A percentile compares a stretch with the other conserved stretches of the same genome.
Conservation (phyloP, 2,888 invertebrate genomes). For the Erebia aethiops region DNA sequence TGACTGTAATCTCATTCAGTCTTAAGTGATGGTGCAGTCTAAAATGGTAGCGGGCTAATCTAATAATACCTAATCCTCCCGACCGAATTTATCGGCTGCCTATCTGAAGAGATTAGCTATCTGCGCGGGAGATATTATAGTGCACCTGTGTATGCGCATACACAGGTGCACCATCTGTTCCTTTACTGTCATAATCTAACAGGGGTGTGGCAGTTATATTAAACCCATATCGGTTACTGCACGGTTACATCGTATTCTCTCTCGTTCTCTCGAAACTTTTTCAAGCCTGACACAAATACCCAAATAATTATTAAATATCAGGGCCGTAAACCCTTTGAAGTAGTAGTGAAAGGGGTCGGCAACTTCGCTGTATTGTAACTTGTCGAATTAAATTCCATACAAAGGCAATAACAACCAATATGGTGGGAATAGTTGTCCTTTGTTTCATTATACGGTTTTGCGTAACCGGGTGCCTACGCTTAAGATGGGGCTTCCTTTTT, state of each 20-base stretch:
- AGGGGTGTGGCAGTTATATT: too few relatives aligned
- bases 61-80: too few relatives aligned
- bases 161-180: too few relatives aligned
- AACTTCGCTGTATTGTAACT: constrained; percentile 62
- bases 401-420: constrained; percentile 47
- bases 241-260: neutral
- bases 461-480: neutral
- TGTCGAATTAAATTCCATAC: constrained; percentile 66
- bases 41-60: too few relatives aligned
- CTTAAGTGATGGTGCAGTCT: too few relatives aligned
- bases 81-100: too few relatives aligned
- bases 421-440: constrained; percentile 39
- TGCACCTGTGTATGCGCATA: too few relatives aligned
- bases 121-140: too few relatives aligned
- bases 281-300: constrained; percentile 30
- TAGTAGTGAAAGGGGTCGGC: constrained; percentile 63
- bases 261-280: constrained; percentile 24
- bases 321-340: constrained; percentile 60
- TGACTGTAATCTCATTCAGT: too few relatives aligned
- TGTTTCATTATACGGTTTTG: constrained; percentile 35
- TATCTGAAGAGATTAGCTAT: too few relatives aligned
- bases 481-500: neutral
- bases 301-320: constrained; percentile 67
- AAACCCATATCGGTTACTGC: too few relatives aligned
- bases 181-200: too few relatives aligned